phyloP scores from a whole-genome alignment of 1,140 invertebrate species.

The Caenorhabditis brenneri region DNA sequence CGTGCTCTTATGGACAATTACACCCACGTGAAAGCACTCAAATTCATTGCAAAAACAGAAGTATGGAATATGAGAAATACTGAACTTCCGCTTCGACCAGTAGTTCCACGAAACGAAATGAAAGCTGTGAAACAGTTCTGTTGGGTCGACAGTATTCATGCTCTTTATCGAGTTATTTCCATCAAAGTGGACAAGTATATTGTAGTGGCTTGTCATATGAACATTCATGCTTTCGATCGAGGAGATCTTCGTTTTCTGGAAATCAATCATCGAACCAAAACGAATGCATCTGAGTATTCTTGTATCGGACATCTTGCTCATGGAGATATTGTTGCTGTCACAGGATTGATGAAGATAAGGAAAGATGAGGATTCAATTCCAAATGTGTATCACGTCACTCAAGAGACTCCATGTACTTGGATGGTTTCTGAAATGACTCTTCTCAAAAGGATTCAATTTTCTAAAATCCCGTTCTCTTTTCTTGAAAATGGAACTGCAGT shows the following conservation, averaged over 20 bases:
- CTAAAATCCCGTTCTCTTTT: background rate
- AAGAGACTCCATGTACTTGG: background rate
- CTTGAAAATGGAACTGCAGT: background rate
- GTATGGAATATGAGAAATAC: background rate
- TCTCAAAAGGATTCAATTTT: background rate
- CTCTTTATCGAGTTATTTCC: background rate
- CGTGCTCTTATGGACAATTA: background rate
- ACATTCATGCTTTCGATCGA: background rate
- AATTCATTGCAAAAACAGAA: background rate
- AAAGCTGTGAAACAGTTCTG: background rate
- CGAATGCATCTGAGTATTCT: background rate
- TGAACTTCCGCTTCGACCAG: background rate
- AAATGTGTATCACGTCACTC: background rate
- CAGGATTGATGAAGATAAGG: background rate
- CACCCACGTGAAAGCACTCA: background rate
- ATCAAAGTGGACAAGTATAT: background rate
- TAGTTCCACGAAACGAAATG: background rate
- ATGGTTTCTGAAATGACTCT: background rate
- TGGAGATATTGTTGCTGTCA: constrained; percentile 9
- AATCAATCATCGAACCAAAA: background rate
- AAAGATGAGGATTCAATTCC: too few relatives aligned
- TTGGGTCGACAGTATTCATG: background rate
- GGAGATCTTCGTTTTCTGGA: constrained; percentile 29
- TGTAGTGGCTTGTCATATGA: background rate
- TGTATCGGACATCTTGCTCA: background rate